Conservation (phyloP, 2,113 vertebrate genomes). For the Melanerpes aurifrons region DNA sequence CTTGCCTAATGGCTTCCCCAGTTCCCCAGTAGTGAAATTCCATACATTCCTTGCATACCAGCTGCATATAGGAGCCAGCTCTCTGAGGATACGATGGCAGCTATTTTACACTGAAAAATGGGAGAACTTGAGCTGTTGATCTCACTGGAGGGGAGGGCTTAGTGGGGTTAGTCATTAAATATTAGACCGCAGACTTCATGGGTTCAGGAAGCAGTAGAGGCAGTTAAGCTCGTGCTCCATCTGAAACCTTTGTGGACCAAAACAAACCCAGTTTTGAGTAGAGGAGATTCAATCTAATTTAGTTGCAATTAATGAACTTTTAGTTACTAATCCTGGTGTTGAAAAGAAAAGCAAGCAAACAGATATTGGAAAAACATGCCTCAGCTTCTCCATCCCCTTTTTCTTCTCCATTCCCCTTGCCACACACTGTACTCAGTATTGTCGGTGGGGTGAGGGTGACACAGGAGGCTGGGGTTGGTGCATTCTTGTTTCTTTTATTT, state of each 20-base stretch:
- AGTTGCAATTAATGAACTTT: not conserved
- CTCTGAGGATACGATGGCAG: not conserved
- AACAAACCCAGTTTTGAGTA: accelerated
- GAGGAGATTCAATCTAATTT: not conserved
- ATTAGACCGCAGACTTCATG: not conserved
- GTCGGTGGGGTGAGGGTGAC: accelerated
- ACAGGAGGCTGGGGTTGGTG: not conserved
- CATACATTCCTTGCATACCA: conserved; percentile 21
- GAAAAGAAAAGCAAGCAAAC: not conserved
- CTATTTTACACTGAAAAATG: not conserved
- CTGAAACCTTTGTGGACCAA: not conserved
- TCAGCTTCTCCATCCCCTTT: not conserved
- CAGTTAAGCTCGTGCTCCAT: not conserved
- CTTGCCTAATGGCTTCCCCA: not conserved
- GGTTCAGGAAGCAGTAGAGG: not conserved
- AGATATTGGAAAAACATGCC: not conserved
- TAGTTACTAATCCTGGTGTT: not conserved
- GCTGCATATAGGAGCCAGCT: not conserved
- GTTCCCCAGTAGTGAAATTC: conserved; percentile 31
- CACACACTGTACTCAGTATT: accelerated
- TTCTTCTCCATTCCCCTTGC: not conserved
- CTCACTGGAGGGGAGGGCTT: not conserved
- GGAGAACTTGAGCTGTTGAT: conserved; percentile 16
- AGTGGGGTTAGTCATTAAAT: not conserved
- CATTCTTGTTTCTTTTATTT: not conserved